Evolutionary conservation across 1,140 invertebrate genomes (phyloP), one percentile per base, ranked within the genome.

Genomic region (Dufourea novaeangliae): DNA sequence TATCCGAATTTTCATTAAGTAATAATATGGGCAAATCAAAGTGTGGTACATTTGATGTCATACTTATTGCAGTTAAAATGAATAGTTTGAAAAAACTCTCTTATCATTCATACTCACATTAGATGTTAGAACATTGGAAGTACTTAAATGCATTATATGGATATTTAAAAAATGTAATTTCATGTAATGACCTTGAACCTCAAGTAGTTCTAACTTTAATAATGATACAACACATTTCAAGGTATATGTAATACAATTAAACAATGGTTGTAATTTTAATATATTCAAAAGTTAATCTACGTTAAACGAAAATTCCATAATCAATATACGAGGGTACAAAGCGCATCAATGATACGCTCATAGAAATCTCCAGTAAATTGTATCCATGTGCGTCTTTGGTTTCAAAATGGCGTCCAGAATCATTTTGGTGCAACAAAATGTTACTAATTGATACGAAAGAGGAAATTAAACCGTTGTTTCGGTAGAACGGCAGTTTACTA

Each of bases 321-420:
- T 39, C 1, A 25, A 56, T 25, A n/a, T 54, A 41, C 7, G 25
- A 17, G 12, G 4, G 5, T 57, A n/a, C 14, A 32, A 68, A 68
- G 1, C 12, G 25, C 3, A 70, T 61, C 22, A 63, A 22, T 12
- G 52, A 17, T 14, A 57, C 0, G 41, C n/a, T 66, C 12, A 17
- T 14, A 32, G 46, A 46, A 79, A 56, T 54, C 2, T 52, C 37
- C 20, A 29, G 39, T 52, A 46, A 46, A 61, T 76, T 71, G 56
- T 56, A 71, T 77, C 68, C 78, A 84, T 80, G 82, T 82, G 78
- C 78, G 61, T 34, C 32, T 66, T 69, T 22, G 70, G 78, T 84
- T 84, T 84, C 82, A 84, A 84, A 84, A 84, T 84, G 83, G 83
- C 83, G 82, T 41, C 69, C 1, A 25, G 11, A 54, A 37, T 54